Evolutionary conservation across 2,888 invertebrate species (phyloP).

Genomic region (Merodon equestris): DNA sequence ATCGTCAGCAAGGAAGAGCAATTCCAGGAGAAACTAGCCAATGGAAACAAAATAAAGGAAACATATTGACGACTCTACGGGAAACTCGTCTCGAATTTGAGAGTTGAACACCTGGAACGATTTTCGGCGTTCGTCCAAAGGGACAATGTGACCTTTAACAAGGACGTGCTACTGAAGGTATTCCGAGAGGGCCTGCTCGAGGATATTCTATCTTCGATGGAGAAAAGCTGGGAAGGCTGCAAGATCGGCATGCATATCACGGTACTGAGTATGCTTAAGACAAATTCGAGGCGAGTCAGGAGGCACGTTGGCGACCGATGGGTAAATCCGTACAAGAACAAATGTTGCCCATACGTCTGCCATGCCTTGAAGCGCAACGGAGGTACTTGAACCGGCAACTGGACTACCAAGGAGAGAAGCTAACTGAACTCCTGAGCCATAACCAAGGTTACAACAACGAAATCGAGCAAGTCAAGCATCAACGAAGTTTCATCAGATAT

Average conservation of each 20-base stretch:
- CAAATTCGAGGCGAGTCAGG: conserved; percentile 66
- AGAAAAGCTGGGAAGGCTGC: conserved; percentile 69
- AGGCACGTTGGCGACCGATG: conserved; percentile 70
- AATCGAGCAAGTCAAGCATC: conserved; percentile 27
- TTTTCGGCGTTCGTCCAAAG: conserved; percentile 67
- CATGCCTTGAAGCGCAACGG: conserved; percentile 68
- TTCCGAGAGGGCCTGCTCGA: conserved; percentile 66
- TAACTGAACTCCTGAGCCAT: conserved; percentile 64
- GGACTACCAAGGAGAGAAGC: conserved; percentile 67
- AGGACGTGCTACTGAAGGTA: conserved; percentile 61
- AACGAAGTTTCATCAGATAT: conserved; percentile 46
- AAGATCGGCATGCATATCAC: conserved; percentile 69
- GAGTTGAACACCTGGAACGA: conserved; percentile 69
- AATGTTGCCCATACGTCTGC: conserved; percentile 70
- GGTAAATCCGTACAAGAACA: conserved; percentile 70
- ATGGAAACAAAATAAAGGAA: conserved; percentile 63
- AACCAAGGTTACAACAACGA: conserved; percentile 46
- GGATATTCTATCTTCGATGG: conserved; percentile 61
- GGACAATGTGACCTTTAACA: conserved; percentile 66
- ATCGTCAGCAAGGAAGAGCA: conserved; percentile 17
- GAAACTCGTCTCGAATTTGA: conserved; percentile 70
- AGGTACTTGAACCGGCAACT: conserved; percentile 70
- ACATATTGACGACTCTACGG: conserved; percentile 69
- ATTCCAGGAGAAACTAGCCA: conserved; percentile 31
- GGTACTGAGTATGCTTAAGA: conserved; percentile 70